Evolutionary conservation across 2,888 invertebrate species (phyloP).

Genomic region (Cephalotes varians): DNA sequence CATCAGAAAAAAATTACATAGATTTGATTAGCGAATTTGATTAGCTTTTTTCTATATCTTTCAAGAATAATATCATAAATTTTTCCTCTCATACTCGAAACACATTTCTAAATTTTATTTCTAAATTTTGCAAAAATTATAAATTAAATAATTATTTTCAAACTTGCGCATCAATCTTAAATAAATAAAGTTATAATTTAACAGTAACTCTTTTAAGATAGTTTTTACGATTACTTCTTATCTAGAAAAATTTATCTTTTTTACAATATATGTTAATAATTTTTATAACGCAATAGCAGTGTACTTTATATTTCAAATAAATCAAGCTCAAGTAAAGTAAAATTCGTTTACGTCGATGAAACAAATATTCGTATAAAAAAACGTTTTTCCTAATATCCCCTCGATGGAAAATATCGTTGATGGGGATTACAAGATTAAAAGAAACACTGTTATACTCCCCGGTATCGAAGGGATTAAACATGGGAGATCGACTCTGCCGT

Average conservation of each 20-base stretch:
- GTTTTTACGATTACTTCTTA: neutral
- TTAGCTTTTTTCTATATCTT: neutral
- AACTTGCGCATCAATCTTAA: neutral
- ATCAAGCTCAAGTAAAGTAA: neutral
- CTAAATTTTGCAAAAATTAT: neutral
- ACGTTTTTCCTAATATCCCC: neutral
- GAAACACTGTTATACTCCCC: slow-evolving; percentile 15
- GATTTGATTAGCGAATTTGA: neutral
- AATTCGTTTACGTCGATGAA: neutral
- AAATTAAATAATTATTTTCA: neutral
- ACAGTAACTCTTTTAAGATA: neutral
- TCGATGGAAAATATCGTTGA: neutral
- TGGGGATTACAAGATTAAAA: neutral
- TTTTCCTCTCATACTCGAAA: neutral
- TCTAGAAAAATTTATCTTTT: neutral
- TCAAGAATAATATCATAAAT: neutral
- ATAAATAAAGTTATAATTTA: neutral
- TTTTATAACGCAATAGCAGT: neutral
- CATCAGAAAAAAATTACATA: slow-evolving; percentile 5
- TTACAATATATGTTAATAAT: neutral
- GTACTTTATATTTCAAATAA: neutral
- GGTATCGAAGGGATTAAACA: slow-evolving; percentile 12
- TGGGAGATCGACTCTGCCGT: slow-evolving; percentile 36
- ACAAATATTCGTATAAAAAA: neutral
- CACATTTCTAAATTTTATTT: neutral